Conservation (phyloP, 2,888 invertebrate species). For the Acleris holmiana region DNA sequence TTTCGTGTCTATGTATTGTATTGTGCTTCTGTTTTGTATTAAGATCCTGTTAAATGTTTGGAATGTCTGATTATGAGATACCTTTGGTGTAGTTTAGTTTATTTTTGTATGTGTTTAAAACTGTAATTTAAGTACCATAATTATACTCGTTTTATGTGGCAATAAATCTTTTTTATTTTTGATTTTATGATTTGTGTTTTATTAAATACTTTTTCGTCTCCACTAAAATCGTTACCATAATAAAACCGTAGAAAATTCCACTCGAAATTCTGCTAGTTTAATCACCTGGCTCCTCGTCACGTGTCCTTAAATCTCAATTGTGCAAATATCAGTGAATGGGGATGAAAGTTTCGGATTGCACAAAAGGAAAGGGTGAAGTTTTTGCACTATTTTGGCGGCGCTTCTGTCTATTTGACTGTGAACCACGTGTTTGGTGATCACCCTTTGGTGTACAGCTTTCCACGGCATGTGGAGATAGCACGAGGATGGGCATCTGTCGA, state of each 20-base stretch:
- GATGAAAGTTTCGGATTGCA: conserved; percentile 58
- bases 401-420: conserved; percentile 54
- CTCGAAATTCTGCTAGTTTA: conserved; percentile 10
- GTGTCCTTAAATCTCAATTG: conserved; percentile 52
- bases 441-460: conserved; percentile 56
- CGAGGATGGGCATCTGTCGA: conserved; percentile 32
- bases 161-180: too few species aligned
- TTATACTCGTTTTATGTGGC: too few species aligned
- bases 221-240: too few species aligned
- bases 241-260: neutral
- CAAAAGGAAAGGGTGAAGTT: conserved; percentile 62
- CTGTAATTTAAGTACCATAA: too few species aligned
- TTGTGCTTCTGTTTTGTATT: too few species aligned
- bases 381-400: conserved; percentile 50
- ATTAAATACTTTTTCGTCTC: too few species aligned
- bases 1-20: too few species aligned
- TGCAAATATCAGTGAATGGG: conserved; percentile 45
- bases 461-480: conserved; percentile 44
- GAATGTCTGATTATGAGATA: too few species aligned
- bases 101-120: too few species aligned
- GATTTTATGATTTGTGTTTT: too few species aligned
- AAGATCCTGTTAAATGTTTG: too few species aligned
- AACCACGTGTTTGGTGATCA: conserved; percentile 44
- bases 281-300: conserved; percentile 56
- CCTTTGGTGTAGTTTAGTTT: too few species aligned